Conservation (phyloP, 2,113 vertebrate genomes). For the Caretta caretta region DNA sequence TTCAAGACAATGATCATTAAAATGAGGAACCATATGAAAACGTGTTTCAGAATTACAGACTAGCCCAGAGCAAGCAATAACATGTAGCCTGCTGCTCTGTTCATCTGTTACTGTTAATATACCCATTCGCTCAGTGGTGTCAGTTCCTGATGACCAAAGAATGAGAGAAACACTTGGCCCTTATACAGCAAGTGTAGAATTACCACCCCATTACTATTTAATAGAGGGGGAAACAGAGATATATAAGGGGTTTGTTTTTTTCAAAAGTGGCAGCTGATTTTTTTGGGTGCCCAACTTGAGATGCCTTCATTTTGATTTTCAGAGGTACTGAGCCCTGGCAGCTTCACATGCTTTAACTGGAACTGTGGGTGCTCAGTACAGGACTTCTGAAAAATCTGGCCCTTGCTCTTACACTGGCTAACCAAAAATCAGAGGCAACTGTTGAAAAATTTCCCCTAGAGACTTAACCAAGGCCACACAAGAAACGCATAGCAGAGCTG, state of each 20-base stretch:
- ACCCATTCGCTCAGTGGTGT: background rate
- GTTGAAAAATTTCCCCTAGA: background rate
- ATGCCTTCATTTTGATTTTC: background rate
- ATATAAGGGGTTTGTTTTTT: background rate
- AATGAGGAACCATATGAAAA: background rate
- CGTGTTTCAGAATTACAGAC: background rate
- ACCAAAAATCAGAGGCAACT: background rate
- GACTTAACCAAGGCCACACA: background rate
- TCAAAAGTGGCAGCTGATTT: background rate
- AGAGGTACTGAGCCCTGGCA: background rate
- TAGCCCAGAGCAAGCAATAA: slow-evolving; percentile 19
- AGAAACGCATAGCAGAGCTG: background rate
- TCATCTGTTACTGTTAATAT: accelerated
- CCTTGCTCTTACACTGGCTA: background rate
- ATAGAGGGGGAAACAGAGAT: accelerated
- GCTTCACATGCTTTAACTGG: accelerated
- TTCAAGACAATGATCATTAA: slow-evolving; percentile 21
- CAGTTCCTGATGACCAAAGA: background rate
- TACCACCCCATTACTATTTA: background rate
- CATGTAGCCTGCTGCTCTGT: background rate
- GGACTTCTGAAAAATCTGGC: background rate
- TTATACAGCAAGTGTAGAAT: background rate
- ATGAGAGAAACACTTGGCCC: background rate
- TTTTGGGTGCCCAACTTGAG: background rate
- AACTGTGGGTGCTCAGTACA: background rate